Percentiles rank a stretch among this genome's conserved stretches.
Evolutionary conservation across 2,113 vertebrate species (phyloP).

Genomic region (Jaculus jaculus): DNA sequence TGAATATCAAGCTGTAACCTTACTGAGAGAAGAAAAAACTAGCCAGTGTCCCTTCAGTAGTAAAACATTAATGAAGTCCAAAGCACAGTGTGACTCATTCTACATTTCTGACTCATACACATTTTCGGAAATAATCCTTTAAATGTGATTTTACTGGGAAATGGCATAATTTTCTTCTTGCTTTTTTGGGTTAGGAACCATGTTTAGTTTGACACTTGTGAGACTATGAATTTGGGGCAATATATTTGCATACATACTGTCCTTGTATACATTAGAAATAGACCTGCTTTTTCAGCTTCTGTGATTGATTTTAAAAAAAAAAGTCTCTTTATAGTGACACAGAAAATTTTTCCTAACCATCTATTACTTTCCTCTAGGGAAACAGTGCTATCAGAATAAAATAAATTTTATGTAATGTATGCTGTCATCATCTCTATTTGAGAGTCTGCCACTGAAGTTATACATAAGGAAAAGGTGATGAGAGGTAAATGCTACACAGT

Average conservation of each 20-base stretch:
- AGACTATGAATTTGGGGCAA: conserved; percentile 65
- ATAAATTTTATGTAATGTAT: background rate
- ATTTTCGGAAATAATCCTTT: conserved; percentile 68
- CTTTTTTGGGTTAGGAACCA: conserved; percentile 72
- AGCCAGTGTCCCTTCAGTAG: background rate
- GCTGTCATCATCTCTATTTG: background rate
- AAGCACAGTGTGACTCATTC: conserved; percentile 56
- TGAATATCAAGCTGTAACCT: background rate
- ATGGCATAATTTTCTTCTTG: background rate
- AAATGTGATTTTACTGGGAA: conserved; percentile 60
- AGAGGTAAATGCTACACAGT: conserved; percentile 3
- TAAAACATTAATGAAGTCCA: conserved; percentile 61
- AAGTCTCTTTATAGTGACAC: conserved; percentile 27
- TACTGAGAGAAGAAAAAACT: background rate
- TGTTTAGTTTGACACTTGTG: conserved; percentile 75
- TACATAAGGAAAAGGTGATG: background rate
- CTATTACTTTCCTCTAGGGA: conserved; percentile 40
- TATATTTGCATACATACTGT: conserved; percentile 28
- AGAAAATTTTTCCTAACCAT: conserved; percentile 14
- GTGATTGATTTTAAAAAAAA: conserved; percentile 63
- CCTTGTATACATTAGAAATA: conserved; percentile 51
- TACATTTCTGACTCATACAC: conserved; percentile 64
- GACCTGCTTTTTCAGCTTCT: conserved; percentile 34
- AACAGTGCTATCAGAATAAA: conserved; percentile 41
- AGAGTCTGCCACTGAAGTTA: background rate